Percentiles rank a stretch among this genome's conserved stretches.
These are phyloP conservation scores for Pedetes capensis DNA, from an alignment of 2,113 vertebrate genomes.

Conservation along the genomic window DNA sequence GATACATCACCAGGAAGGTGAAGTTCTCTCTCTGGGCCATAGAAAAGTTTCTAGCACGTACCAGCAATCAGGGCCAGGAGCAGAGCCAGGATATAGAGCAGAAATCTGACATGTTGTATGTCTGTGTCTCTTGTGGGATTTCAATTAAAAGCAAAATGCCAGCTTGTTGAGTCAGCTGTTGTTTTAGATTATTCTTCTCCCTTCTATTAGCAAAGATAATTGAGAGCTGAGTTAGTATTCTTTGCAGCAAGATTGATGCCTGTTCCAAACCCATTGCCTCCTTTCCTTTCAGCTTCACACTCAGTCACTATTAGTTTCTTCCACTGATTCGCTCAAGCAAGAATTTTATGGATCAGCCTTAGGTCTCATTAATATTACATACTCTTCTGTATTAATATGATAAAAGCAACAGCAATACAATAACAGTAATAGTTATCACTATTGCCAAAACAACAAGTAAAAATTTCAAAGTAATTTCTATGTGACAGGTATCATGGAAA, in stretches of 20 bases:
- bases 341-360: not conserved
- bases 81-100: not conserved
- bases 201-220: constrained; percentile 45
- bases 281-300: constrained; percentile 25
- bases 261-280: not conserved
- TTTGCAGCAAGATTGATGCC: constrained; percentile 12
- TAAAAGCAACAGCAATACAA: not conserved
- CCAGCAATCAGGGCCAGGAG: not conserved
- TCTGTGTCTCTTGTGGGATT: not conserved
- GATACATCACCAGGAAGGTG: not conserved
- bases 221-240: constrained; percentile 46
- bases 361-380: not conserved
- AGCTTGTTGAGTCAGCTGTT: constrained; percentile 32
- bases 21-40: not conserved
- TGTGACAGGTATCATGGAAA: not conserved
- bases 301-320: constrained; percentile 30
- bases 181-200: constrained; percentile 29
- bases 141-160: not conserved
- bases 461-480: not conserved
- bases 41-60: not conserved
- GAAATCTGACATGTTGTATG: not conserved
- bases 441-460: not conserved
- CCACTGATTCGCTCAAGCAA: not conserved
- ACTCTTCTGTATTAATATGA: not conserved
- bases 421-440: not conserved